Percentiles rank a stretch among this genome's conserved stretches.
These are phyloP conservation scores for Dasypogon diadema DNA, from an alignment of 2,888 invertebrate genomes.

Conservation along the genomic window DNA sequence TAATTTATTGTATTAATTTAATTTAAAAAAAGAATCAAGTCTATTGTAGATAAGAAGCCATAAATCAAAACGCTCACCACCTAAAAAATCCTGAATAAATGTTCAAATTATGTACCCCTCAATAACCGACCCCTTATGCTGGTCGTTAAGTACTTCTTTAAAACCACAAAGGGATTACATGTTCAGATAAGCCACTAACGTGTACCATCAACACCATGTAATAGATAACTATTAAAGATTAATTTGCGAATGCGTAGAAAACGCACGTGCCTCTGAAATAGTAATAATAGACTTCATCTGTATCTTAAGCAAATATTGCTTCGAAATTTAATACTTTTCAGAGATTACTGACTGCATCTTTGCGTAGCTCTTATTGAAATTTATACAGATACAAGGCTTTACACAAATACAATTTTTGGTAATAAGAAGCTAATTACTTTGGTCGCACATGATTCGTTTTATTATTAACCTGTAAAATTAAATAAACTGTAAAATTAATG, in stretches of 20 bases:
- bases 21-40: too few species aligned
- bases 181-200: not conserved
- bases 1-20: too few species aligned
- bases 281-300: not conserved
- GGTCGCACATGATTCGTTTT: too few species aligned
- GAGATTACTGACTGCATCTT: not conserved
- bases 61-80: not conserved
- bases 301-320: not conserved
- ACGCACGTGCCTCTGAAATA: not conserved
- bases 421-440: too few species aligned
- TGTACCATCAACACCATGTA: conserved; percentile 1
- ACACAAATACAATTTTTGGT: too few species aligned
- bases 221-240: conserved; percentile 16
- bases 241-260: not conserved
- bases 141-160: not conserved
- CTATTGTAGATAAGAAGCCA: not conserved
- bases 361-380: not conserved
- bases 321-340: not conserved
- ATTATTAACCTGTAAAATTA: too few species aligned
- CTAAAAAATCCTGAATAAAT: not conserved
- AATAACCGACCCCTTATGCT: not conserved
- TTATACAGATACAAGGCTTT: too few species aligned
- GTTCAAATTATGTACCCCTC: not conserved
- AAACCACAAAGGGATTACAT: not conserved
- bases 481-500: too few species aligned